Evolutionary conservation across 1,140 invertebrate genomes (phyloP).

Genomic region (Cyphomyrmex costatus): DNA sequence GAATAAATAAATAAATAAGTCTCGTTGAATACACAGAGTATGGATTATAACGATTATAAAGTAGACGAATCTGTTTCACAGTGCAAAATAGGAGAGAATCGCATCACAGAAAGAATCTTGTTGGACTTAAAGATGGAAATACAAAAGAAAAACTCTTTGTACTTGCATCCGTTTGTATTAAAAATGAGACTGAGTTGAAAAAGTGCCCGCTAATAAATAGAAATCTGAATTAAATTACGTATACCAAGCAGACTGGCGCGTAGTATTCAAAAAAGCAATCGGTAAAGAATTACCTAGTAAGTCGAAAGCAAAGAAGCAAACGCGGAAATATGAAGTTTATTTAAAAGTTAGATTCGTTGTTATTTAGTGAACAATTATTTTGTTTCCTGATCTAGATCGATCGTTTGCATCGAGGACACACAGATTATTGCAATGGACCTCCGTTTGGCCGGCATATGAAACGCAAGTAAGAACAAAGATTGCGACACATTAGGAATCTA

Average conservation of each 20-base stretch:
- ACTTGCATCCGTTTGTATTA: neutral
- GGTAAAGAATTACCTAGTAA: constrained; percentile 24
- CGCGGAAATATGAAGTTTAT: neutral
- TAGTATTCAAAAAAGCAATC: constrained; percentile 22
- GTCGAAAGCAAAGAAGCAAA: constrained; percentile 37
- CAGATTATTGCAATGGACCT: constrained; percentile 30
- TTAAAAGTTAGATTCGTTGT: constrained; percentile 30
- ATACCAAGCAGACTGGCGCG: neutral
- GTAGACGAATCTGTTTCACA: constrained; percentile 18
- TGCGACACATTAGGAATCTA: neutral
- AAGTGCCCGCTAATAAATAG: constrained; percentile 15
- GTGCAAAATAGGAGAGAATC: constrained; percentile 38
- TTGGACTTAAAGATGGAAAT: constrained; percentile 10
- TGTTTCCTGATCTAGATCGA: neutral
- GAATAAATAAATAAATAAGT: constrained; percentile 61
- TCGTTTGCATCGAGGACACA: constrained; percentile 14
- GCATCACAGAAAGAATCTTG: constrained; percentile 48
- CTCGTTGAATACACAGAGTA: constrained; percentile 7
- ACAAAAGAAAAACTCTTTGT: neutral
- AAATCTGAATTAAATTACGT: constrained; percentile 23
- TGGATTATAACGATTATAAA: neutral
- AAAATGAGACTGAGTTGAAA: constrained; percentile 22
- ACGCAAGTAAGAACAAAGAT: constrained; percentile 15
- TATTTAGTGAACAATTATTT: constrained; percentile 29
- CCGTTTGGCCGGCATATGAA: constrained; percentile 23